Conservation (phyloP, 35 echinoderm and acorn worm species). For the Strongylocentrotus purpuratus region DNA sequence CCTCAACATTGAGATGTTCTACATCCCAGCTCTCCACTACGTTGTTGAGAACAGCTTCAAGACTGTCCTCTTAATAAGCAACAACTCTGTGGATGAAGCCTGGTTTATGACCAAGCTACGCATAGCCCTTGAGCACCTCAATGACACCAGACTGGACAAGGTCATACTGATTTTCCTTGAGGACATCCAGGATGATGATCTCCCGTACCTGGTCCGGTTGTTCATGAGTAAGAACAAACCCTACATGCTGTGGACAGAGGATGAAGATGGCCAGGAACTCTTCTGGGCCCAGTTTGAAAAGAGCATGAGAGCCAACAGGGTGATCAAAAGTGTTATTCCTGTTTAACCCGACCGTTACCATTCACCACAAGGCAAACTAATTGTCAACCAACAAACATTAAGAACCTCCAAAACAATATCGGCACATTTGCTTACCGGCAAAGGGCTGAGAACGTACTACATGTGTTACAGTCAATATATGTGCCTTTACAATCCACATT, state of each 20-base stretch:
- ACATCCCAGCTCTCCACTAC: not conserved
- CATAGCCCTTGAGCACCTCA: not conserved
- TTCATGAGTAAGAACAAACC: slow-evolving; percentile 32
- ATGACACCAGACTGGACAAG: slow-evolving; percentile 39
- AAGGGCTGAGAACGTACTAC: too few species aligned
- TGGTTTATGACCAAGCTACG: slow-evolving; percentile 27
- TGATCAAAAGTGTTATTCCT: not conserved
- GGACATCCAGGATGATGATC: not conserved
- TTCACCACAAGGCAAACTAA: not conserved
- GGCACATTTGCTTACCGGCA: too few species aligned
- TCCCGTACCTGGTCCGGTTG: not conserved
- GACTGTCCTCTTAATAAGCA: not conserved
- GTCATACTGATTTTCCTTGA: slow-evolving; percentile 12
- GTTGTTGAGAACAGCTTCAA: slow-evolving; percentile 26
- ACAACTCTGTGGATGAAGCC: not conserved
- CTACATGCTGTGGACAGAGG: slow-evolving; percentile 27
- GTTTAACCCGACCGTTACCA: not conserved
- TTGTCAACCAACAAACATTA: too few species aligned
- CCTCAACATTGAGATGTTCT: not conserved
- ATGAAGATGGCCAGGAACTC: slow-evolving; percentile 30
- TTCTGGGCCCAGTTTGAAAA: slow-evolving; percentile 28
- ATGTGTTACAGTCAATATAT: too few species aligned
- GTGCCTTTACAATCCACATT: too few species aligned
- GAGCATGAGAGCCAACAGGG: slow-evolving; percentile 3
- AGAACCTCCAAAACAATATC: too few species aligned